phyloP scores from a whole-genome alignment of 2,113 vertebrate species.

The Tapirus terrestris region DNA sequence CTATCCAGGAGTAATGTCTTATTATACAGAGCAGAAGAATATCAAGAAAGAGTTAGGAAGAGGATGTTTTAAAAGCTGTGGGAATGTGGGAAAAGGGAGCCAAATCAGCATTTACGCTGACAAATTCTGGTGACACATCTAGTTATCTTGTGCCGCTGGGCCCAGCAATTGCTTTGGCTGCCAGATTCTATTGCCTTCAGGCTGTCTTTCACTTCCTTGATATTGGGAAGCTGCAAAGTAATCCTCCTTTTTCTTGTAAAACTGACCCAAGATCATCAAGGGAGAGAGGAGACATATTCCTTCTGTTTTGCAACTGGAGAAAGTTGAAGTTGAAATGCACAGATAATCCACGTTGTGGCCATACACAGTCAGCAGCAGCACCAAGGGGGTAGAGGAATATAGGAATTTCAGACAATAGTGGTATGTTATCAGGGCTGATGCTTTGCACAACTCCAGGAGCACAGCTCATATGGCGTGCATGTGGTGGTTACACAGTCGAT shows the following conservation, averaged over 20 bases:
- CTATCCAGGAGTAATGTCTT: constrained; percentile 28
- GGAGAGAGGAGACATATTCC: background rate
- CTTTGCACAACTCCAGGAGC: rapidly evolving
- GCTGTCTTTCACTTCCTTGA: constrained; percentile 13
- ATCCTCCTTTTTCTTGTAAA: constrained; percentile 31
- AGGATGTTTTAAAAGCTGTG: constrained; percentile 13
- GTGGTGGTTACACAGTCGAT: background rate
- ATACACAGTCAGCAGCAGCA: background rate
- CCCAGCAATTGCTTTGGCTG: background rate
- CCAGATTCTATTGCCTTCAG: background rate
- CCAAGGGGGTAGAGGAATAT: rapidly evolving
- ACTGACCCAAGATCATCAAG: constrained; percentile 4
- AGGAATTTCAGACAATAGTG: background rate
- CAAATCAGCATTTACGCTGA: background rate
- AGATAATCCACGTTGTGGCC: background rate
- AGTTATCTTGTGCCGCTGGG: background rate
- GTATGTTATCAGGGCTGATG: background rate
- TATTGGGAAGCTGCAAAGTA: constrained; percentile 6
- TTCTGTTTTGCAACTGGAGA: constrained; percentile 13
- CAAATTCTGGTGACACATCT: background rate
- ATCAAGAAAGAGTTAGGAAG: constrained; percentile 13
- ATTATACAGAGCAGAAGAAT: constrained; percentile 1
- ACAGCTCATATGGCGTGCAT: rapidly evolving
- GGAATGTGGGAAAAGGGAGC: background rate
- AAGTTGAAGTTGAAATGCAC: constrained; percentile 8